Percentiles rank a stretch among this genome's conserved stretches.
Evolutionary conservation across 2,888 invertebrate species (phyloP).

Genomic region (Noctua comes): DNA sequence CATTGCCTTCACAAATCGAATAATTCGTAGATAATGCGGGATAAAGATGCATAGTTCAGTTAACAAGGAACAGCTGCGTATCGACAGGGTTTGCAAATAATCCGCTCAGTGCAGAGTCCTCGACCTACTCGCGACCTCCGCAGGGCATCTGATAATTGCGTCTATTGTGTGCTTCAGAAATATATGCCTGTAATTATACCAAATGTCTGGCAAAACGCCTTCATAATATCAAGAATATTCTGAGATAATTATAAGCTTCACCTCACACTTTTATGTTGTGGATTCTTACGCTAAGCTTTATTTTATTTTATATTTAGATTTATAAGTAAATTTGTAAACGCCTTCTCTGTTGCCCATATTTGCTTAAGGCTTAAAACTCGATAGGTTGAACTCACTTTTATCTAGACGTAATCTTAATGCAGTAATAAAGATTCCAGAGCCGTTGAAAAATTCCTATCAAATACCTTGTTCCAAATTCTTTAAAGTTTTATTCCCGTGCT

Average conservation of each 20-base stretch:
- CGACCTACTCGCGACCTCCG: slow-evolving; percentile 45
- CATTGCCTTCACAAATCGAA: not conserved
- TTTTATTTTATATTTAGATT: slow-evolving; percentile 11
- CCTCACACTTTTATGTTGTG: not conserved
- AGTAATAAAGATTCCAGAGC: slow-evolving; percentile 43
- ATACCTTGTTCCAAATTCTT: slow-evolving; percentile 38
- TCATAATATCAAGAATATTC: slow-evolving; percentile 4
- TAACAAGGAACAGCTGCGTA: slow-evolving; percentile 64
- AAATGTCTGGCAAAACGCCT: not conserved
- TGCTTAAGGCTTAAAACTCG: not conserved
- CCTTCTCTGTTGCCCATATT: not conserved
- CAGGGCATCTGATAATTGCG: slow-evolving; percentile 37
- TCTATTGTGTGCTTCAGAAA: slow-evolving; percentile 45
- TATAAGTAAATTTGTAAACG: not conserved
- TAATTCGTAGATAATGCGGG: slow-evolving; percentile 8
- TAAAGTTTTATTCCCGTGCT: not conserved
- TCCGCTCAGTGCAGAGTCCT: slow-evolving; percentile 50
- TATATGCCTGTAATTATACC: slow-evolving; percentile 13
- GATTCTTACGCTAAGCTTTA: slow-evolving; percentile 13
- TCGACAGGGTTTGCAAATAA: slow-evolving; percentile 66
- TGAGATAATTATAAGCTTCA: slow-evolving; percentile 11
- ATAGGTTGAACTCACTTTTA: not conserved
- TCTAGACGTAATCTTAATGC: slow-evolving; percentile 30
- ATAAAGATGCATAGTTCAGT: slow-evolving; percentile 31
- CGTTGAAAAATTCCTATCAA: slow-evolving; percentile 48